Evolutionary conservation across 2,113 vertebrate species (phyloP).

Genomic region (Hyla sarda): DNA sequence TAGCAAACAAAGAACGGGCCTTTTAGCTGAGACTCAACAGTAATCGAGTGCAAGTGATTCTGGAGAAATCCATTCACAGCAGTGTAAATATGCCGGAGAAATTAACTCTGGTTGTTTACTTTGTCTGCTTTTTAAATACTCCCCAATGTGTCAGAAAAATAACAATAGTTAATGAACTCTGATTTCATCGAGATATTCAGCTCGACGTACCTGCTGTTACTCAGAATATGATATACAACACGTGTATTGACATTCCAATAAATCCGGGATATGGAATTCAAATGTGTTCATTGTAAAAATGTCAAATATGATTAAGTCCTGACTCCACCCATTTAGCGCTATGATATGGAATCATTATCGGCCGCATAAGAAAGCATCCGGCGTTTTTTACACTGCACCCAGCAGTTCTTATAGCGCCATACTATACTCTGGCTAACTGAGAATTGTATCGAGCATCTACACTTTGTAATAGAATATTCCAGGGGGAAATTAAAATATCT

Average conservation of each 20-base stretch:
- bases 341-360: neutral
- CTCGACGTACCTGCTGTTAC: neutral
- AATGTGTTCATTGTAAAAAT: conserved; percentile 20
- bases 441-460: neutral
- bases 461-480: conserved; percentile 20
- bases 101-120: neutral
- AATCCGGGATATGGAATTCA: neutral
- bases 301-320: neutral
- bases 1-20: neutral
- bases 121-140: neutral
- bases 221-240: conserved; percentile 4
- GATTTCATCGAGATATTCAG: neutral
- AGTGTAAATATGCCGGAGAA: neutral
- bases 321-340: neutral
- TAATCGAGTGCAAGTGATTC: neutral
- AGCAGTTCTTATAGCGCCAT: neutral
- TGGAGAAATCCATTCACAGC: neutral
- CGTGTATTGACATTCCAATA: neutral
- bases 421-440: neutral
- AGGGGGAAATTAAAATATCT: conserved; percentile 41
- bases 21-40: neutral
- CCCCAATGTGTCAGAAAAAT: conserved; percentile 11
- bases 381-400: neutral
- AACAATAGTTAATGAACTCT: conserved; percentile 24
- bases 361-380: neutral